These are phyloP conservation scores for Rhinopomastus cyanomelas DNA, from an alignment of 2,113 vertebrate species.

Conservation along the genomic window DNA sequence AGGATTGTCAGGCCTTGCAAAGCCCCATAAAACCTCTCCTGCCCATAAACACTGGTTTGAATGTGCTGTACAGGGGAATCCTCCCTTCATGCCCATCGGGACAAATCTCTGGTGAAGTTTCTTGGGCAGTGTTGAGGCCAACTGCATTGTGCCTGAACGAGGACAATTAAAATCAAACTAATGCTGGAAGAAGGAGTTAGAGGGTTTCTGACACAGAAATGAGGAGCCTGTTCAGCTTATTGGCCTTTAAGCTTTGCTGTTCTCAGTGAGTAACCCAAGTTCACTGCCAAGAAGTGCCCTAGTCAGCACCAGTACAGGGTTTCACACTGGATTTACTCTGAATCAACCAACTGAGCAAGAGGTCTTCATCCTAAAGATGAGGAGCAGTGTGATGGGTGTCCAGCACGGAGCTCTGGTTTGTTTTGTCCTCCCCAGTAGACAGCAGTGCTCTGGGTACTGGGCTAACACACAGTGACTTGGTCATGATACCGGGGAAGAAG, in stretches of 20 bases:
- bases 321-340: not conserved
- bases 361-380: not conserved
- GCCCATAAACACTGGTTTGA: not conserved
- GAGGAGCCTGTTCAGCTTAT: not conserved
- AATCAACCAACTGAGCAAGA: not conserved
- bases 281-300: not conserved
- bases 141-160: not conserved
- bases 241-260: not conserved
- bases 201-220: not conserved
- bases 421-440: not conserved
- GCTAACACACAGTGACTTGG: not conserved
- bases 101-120: not conserved
- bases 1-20: not conserved
- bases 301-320: not conserved
- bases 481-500: not conserved
- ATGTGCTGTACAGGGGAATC: not conserved
- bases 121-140: rapidly evolving
- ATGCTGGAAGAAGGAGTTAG: not conserved
- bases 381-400: not conserved
- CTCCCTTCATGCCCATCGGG: not conserved
- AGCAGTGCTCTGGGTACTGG: rapidly evolving
- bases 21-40: not conserved
- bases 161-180: not conserved
- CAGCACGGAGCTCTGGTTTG: not conserved
- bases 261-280: not conserved